A percentile compares a stretch with the other conserved stretches of the same genome.
These are phyloP conservation scores for Drosophila robusta DNA, from an alignment of 2,888 invertebrate genomes.

Conservation along the genomic window DNA sequence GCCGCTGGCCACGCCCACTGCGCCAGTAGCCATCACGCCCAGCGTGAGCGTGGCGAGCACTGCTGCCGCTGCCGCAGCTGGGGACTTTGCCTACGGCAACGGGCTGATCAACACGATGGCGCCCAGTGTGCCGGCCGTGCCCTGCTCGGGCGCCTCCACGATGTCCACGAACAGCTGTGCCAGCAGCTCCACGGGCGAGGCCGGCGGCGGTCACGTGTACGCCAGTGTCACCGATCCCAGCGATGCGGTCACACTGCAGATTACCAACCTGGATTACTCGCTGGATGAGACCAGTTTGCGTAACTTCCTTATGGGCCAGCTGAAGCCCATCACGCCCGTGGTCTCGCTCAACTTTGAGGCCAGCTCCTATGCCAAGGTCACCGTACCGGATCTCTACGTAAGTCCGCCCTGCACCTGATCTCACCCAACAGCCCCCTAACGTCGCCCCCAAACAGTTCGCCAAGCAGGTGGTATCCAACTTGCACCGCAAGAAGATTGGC, in stretches of 20 bases:
- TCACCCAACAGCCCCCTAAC: too few relatives aligned
- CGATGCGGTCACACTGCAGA: slow-evolving; percentile 83
- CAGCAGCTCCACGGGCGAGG: slow-evolving; percentile 10
- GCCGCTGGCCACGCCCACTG: slow-evolving; percentile 30
- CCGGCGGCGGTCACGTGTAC: slow-evolving; percentile 27
- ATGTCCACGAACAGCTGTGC: slow-evolving; percentile 23
- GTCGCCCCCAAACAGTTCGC: slow-evolving; percentile 83
- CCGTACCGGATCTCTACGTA: slow-evolving; percentile 84
- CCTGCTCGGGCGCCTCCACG: slow-evolving; percentile 15
- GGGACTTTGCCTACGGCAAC: slow-evolving; percentile 31
- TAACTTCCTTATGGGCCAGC: slow-evolving; percentile 82
- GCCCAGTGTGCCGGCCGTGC: slow-evolving; percentile 14
- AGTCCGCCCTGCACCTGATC: slow-evolving; percentile 35
- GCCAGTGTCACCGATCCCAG: slow-evolving; percentile 61
- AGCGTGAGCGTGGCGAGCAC: slow-evolving; percentile 12
- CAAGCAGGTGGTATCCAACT: slow-evolving; percentile 90
- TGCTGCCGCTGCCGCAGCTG: not conserved
- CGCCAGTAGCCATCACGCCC: slow-evolving; percentile 12
- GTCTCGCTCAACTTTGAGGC: slow-evolving; percentile 84
- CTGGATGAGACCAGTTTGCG: slow-evolving; percentile 83
- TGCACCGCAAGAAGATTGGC: slow-evolving; percentile 92
- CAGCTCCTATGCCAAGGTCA: slow-evolving; percentile 84
- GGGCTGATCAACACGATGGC: slow-evolving; percentile 35
- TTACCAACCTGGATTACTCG: slow-evolving; percentile 85
- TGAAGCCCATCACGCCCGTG: slow-evolving; percentile 85